These are phyloP conservation scores for Protonibea diacanthus DNA, from an alignment of 2,797 vertebrate species.

Conservation along the genomic window DNA sequence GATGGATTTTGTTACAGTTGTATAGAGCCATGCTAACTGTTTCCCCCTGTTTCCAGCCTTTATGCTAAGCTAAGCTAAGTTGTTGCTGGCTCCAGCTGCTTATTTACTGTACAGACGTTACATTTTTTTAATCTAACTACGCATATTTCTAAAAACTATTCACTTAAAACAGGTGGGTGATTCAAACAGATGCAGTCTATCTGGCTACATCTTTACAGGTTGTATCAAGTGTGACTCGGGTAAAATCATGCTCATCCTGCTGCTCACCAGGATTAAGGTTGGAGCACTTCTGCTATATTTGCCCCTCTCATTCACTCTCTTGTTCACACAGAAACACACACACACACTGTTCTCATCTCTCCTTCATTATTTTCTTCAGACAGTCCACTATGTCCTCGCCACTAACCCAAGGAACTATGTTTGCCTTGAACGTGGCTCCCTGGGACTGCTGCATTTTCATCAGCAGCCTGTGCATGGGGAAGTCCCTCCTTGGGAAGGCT, in stretches of 20 bases:
- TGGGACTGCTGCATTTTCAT: conserved; percentile 74
- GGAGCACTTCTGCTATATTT: conserved; percentile 3
- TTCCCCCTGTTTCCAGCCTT: not conserved
- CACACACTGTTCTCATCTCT: conserved; percentile 67
- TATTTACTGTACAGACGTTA: not conserved
- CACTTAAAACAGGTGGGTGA: not conserved
- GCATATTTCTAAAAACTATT: not conserved
- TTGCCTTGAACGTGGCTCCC: conserved; percentile 82
- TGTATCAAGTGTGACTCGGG: conserved; percentile 22
- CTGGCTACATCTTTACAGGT: conserved; percentile 9
- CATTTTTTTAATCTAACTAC: not conserved
- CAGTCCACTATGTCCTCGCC: conserved; percentile 86
- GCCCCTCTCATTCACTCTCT: not conserved
- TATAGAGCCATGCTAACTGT: not conserved
- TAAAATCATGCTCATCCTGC: conserved; percentile 45
- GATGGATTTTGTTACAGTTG: not conserved
- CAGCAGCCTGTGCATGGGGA: conserved; percentile 91
- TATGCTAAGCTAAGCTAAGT: conserved; percentile 2
- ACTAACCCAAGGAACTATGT: conserved; percentile 90
- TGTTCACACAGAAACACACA: not conserved
- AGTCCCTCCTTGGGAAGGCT: conserved; percentile 90
- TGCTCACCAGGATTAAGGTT: conserved; percentile 8
- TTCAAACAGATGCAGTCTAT: not conserved
- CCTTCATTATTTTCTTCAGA: conserved; percentile 87
- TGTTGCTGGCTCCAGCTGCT: not conserved